These are phyloP conservation scores for Sycobia sp. DNA, from an alignment of 1,140 invertebrate species.

Conservation along the genomic window DNA sequence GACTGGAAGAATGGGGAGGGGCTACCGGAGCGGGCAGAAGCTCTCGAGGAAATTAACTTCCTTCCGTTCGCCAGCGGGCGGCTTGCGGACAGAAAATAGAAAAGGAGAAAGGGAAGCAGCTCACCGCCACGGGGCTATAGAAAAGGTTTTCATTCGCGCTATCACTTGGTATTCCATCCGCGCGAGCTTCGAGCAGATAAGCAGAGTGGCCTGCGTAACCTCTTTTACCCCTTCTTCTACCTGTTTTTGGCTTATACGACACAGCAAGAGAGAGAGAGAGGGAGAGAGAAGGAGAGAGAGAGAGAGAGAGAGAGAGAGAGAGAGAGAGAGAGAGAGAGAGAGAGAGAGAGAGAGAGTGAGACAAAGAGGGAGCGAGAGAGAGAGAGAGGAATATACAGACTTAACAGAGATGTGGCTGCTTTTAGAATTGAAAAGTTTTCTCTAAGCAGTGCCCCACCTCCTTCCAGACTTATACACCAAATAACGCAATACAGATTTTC, in stretches of 20 bases:
- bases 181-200: constrained; percentile 7
- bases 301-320: no score
- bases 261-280: no score
- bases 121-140: no score
- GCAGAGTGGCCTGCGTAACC: background rate
- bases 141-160: constrained; percentile 14
- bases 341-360: no score
- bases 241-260: no score
- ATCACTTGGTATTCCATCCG: constrained; percentile 13
- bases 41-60: constrained; percentile 20
- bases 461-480: constrained; percentile 6
- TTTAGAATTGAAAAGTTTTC: constrained; percentile 13
- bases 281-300: no score
- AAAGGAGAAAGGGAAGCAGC: no score
- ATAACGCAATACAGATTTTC: constrained; percentile 10
- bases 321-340: no score
- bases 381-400: no score
- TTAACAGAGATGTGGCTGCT: background rate
- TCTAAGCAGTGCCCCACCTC: background rate
- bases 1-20: background rate
- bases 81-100: background rate
- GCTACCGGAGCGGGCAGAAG: no score
- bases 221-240: no score
- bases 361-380: no score
- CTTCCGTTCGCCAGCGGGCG: background rate